Evolutionary conservation across 2,888 invertebrate genomes (phyloP), one percentile per base, ranked within the genome.

Genomic region (Merodon equestris): DNA sequence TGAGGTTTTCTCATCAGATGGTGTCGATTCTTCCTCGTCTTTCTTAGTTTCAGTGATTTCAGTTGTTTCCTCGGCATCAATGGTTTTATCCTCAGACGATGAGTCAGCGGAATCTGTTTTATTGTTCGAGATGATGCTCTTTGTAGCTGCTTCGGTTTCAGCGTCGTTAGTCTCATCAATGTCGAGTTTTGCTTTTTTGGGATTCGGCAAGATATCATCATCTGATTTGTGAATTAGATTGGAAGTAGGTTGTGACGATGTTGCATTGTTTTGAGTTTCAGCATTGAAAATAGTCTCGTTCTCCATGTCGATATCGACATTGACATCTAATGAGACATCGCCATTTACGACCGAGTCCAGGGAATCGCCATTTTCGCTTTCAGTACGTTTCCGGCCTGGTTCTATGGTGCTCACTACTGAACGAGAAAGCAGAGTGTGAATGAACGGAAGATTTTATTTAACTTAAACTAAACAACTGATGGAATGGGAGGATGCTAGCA

Each of bases 391-490:
- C 14, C 89, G 87, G 12, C 93, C 93, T 1, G 94, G 94, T 85
- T 92, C 94, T 83, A 91, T 91, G 36, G 94, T 93, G 86, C 93
- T 93, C 9, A 97, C 96, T 72, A 97, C 97, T 88, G 81, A 67
- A 82, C 83, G 19, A 74, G 58, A 82, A 72, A 53, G 34, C 13
- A 12, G 14, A 45, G 1, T 14, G 45, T 45, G 17, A 45, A 14
- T 14, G 45, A 45, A 17, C 1, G 40, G 40, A 40, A n/a, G n/a
- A n/a, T 40, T n/a, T 40, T 5, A 40, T 40, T 40, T 2, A 27
- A 27, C 27, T 27, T 27, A 27, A 4, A 7, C 27, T 27, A 27
- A 27, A 7, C 27, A 27, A 27, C 27, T 27, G 27, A 27, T 27
- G 27, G 27, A 27, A n/a, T n/a, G n/a, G n/a, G n/a, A n/a, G n/a